Base-by-base conservation (phyloP, 2,113 vertebrate species). In the Scomber japonicus region DNA sequence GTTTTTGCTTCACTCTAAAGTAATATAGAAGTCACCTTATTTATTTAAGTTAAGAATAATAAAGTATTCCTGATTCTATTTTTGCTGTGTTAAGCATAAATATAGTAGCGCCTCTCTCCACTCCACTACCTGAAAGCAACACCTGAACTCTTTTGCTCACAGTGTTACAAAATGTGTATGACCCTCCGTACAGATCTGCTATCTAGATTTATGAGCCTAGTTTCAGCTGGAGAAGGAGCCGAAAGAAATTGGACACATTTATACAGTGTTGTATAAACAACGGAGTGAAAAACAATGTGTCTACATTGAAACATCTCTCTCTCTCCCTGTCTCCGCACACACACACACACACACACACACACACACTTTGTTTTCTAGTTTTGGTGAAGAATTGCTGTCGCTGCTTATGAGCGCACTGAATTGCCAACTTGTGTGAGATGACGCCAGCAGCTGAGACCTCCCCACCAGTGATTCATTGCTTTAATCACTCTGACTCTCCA, bases 381-480 rank as follows among this genome's bases (percentile, higher is more conserved):
- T 81, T 21, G 31, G 64, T 81, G 27, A 67, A 72, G 69, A 81
- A 82, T 85, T 78, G 69, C 49, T 53, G 45, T 48, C 63, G 53
- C 74, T 66, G 78, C 68, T 57, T 55, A 31, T 44, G 54, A 45
- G n/a, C 10, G 9, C 64, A 51, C 59, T 53, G 16, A 71, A 71
- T 59, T 21, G 50, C 69, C 79, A 50, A 66, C 49, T 71, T 71
- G 78, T 3, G 71, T 71, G 75, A 83, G 68, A 88, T 83, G 88
- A 86, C 51, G 72, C 80, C 69, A 45, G 75, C 46, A 78, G 82
- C 85, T 65, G 51, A 84, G 82, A 82, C 83, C 81, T 71, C 81
- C 67, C 60, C 66, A 9, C 66, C 44, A 56, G 76, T 93, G 93
- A 94, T 93, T 92, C 91, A 94, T 91, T 82, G 82, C 87, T 94